phyloP scores from a whole-genome alignment of 2,113 vertebrate species.

The Gobius niger region DNA sequence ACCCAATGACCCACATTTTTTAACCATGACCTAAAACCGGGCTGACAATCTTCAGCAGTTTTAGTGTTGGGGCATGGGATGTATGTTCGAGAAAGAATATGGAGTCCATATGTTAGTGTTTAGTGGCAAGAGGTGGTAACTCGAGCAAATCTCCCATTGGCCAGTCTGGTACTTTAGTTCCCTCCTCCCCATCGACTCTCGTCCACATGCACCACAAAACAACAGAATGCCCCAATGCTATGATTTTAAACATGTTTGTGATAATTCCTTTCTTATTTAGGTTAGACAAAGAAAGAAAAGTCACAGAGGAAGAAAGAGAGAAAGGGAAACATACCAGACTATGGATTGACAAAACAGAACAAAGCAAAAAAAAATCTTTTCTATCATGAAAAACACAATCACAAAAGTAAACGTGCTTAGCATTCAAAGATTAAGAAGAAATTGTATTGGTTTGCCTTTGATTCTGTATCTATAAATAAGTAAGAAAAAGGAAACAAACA shows the following conservation, averaged over 20 bases:
- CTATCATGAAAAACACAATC: not conserved
- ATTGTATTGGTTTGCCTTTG: not conserved
- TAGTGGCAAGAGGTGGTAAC: constrained; percentile 71
- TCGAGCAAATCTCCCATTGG: constrained; percentile 66
- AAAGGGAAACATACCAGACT: too few relatives aligned
- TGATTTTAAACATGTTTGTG: not conserved
- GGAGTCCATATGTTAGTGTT: constrained; percentile 63
- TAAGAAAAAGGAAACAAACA: not conserved
- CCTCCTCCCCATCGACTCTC: not conserved
- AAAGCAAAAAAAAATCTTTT: too few relatives aligned
- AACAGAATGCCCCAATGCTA: not conserved
- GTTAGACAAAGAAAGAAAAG: too few relatives aligned
- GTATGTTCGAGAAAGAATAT: constrained; percentile 18
- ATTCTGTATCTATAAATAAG: not conserved
- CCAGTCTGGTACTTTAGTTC: not conserved
- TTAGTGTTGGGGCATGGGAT: constrained; percentile 22
- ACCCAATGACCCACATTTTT: not conserved
- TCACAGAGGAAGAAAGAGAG: too few relatives aligned
- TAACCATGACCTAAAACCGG: not conserved
- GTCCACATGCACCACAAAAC: not conserved
- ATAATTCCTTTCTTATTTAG: too few relatives aligned
- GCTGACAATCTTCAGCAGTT: not conserved
- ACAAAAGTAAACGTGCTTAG: not conserved
- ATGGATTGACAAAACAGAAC: too few relatives aligned
- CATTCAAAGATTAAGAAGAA: not conserved